A percentile compares a stretch with the other conserved stretches of the same genome.
phyloP scores from a whole-genome alignment of 2,113 vertebrate species.

The Jacana jacana region DNA sequence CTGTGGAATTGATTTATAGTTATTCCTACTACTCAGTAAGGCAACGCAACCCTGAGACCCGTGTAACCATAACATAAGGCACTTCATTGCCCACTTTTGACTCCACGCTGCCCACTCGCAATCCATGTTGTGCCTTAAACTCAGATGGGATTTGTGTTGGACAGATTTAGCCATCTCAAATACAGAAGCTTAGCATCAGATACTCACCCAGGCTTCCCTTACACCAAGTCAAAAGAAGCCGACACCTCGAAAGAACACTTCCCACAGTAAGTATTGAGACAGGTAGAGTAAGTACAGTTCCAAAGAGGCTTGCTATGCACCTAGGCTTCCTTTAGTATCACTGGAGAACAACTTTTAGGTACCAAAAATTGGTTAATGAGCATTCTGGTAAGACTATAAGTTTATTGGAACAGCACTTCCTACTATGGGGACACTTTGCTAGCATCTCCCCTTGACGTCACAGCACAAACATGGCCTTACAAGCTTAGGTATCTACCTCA shows the following conservation, averaged over 20 bases:
- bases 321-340: neutral
- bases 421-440: too few relatives aligned
- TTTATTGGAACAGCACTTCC: neutral
- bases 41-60: neutral
- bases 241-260: neutral
- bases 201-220: neutral
- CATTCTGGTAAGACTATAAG: neutral
- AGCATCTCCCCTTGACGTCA: neutral
- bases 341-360: neutral
- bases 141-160: neutral
- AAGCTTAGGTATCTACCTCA: neutral
- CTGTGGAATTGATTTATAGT: neutral
- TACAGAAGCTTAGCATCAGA: neutral
- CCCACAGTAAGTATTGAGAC: neutral
- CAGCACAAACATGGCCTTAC: neutral
- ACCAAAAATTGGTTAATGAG: neutral
- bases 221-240: neutral
- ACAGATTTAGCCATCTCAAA: neutral
- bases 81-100: neutral
- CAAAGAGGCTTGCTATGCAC: neutral
- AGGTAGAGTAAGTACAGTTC: neutral
- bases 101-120: neutral
- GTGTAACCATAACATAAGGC: neutral
- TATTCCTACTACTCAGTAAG: neutral
- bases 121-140: neutral